phyloP scores from a whole-genome alignment of 2,797 vertebrate genomes.

The Heterohyrax brucei region DNA sequence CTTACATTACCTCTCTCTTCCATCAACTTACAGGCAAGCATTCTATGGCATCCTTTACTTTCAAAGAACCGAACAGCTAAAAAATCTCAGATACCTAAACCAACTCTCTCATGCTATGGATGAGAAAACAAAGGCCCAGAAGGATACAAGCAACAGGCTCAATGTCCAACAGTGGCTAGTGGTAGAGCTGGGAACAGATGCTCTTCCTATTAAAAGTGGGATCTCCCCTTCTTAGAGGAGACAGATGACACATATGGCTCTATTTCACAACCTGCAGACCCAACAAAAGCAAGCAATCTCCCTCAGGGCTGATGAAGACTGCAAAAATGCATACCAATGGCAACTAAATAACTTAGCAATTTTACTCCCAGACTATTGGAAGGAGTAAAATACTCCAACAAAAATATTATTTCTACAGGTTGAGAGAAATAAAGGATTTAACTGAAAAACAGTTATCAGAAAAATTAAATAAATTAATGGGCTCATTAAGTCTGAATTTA shows the following conservation, averaged over 20 bases:
- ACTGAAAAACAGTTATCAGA: constrained; percentile 50
- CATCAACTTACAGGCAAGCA: constrained; percentile 62
- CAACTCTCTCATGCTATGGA: constrained; percentile 3
- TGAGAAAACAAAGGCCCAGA: constrained; percentile 62
- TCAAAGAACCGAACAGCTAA: constrained; percentile 19
- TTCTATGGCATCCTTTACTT: constrained; percentile 53
- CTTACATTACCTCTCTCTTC: constrained; percentile 42
- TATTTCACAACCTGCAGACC: constrained; percentile 30
- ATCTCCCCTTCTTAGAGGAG: constrained; percentile 41
- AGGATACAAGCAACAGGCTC: not conserved
- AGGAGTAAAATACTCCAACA: constrained; percentile 49
- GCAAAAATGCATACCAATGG: constrained; percentile 39
- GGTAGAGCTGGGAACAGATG: not conserved
- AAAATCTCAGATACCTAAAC: constrained; percentile 43
- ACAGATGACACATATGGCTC: not conserved
- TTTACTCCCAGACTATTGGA: constrained; percentile 42
- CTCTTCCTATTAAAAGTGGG: constrained; percentile 44
- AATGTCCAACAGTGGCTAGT: not conserved
- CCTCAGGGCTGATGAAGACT: constrained; percentile 29
- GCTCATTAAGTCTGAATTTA: constrained; percentile 64
- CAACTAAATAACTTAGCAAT: constrained; percentile 43
- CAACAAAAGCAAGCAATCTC: constrained; percentile 6
- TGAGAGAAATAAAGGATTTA: constrained; percentile 55
- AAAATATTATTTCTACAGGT: constrained; percentile 29
- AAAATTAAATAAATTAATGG: constrained; percentile 69